Evolutionary conservation across 2,797 vertebrate species (phyloP).

Genomic region (Xerus rutilus): DNA sequence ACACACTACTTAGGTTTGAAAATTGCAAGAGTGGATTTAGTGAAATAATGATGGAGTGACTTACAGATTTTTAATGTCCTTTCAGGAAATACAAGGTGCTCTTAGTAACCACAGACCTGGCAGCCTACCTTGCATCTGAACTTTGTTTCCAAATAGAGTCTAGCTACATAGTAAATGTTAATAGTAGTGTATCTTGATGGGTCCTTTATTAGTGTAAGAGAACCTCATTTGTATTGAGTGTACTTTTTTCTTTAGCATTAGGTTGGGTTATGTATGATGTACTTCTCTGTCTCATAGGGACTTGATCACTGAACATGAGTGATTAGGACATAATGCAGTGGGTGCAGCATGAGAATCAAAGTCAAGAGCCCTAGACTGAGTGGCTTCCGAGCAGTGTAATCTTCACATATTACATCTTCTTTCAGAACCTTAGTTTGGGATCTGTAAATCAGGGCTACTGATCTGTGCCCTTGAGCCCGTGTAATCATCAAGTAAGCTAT

Average conservation of each 20-base stretch:
- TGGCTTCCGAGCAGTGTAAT: not conserved
- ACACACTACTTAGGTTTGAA: slow-evolving; percentile 28
- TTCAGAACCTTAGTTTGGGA: not conserved
- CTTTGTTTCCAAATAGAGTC: slow-evolving; percentile 55
- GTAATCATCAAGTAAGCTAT: not conserved
- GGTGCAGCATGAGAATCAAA: not conserved
- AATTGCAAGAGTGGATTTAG: slow-evolving; percentile 39
- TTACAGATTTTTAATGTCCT: slow-evolving; percentile 60
- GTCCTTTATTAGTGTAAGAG: slow-evolving; percentile 3
- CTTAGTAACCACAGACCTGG: slow-evolving; percentile 25
- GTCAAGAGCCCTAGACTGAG: not conserved
- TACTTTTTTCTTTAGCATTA: not conserved
- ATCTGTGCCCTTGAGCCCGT: not conserved
- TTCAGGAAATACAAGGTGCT: slow-evolving; percentile 62
- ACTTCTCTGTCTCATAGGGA: not conserved
- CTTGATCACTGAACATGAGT: not conserved
- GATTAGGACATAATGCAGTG: not conserved
- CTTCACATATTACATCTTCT: not conserved
- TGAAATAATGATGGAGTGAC: slow-evolving; percentile 60
- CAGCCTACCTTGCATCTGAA: not conserved
- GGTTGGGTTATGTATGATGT: not conserved
- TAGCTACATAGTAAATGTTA: slow-evolving; percentile 9
- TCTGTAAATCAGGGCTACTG: not conserved
- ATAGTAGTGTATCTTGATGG: not conserved
- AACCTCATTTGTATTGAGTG: not conserved